Base-by-base conservation (phyloP, 2,888 invertebrate genomes). In the Campopleginae sp. region DNA sequence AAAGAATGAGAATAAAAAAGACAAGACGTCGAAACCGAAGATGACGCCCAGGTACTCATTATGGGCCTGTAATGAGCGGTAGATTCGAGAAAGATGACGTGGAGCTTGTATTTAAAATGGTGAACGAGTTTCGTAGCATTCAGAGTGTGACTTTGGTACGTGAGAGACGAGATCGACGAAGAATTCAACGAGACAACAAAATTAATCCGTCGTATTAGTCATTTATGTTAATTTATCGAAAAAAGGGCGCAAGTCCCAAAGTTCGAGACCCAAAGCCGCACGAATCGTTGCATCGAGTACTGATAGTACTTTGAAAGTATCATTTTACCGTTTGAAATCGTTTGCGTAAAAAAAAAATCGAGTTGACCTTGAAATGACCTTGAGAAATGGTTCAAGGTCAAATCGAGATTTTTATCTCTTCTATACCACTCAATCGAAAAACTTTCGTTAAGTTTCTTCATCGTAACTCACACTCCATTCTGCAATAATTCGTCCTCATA, bases 111-210 rank as follows among this genome's bases (percentile, higher is more conserved):
- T 90, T 90, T 88, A 88, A 89, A 48, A 89, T 89, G 80, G 54
- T 83, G 83, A 77, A 86, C 86, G 89, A 87, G 87, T 90, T 89
- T 88, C 90, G 87, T 88, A 85, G 89, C 88, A 93, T 93, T 88
- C 87, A 91, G 93, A 92, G 89, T 92, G 92, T 92, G 91, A 93
- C 92, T 88, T 87, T 83, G 82, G 77, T 46, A 46, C 46, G 71
- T 48, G 61, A 68, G 54, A 27, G 71, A 75, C 31, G 54, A 54
- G 51, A 54, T 54, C 48, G 23, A 79, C 44, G 58, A 66, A 80
- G 68, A 65, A 80, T 72, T 33, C 63, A 76, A 48, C 61, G 70
- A 79, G 74, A 27, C 61, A 51, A 63, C 31, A 51, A 48, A 48
- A 46, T 44, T 70, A 7, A 65, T 38, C 8, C 65, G 2, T 2